Evolutionary conservation across 2,888 invertebrate species (phyloP), one percentile per base, ranked within the genome.

Genomic region (Synergus japonicus): DNA sequence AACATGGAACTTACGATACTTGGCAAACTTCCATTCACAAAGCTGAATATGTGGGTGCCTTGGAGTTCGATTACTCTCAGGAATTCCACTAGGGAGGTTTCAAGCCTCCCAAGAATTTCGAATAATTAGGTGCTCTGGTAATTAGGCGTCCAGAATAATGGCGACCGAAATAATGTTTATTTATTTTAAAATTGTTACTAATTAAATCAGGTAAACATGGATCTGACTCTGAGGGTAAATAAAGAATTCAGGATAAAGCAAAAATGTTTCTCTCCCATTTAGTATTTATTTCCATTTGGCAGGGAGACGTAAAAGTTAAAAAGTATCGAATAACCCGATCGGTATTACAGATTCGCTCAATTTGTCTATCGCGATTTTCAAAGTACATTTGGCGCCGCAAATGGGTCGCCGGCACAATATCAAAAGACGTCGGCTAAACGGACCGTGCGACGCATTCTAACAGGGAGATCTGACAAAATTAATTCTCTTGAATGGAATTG

Each of bases 401-500:
- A 60, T 60, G 60, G 18, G 78, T 63, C 78, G 78, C 78, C 76
- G 41, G 73, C 67, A 73, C 76, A 79, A 67, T 79, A 65, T 69
- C 81, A 83, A 83, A 85, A 86, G 84, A 85, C 81, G 78, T 78
- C 77, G 82, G 69, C 65, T 83, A 81, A 85, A 85, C 83, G 79
- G 64, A 80, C 76, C 82, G 76, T 67, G 76, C 80, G 65, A 84
- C 81, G 83, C 76, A 80, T 82, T 84, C 83, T 83, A 82, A 67
- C 76, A 82, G 81, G 78, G 81, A 85, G 79, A 82, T 85, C 60
- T 79, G 65, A 73, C 63, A 81, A 83, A 87, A 87, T 87, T 86
- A 87, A 87, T 87, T 87, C 85, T 83, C 82, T 79, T 77, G 77
- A 77, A 84, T 64, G 58, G 64, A 65, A 66, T 54, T 43, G 41